Evolutionary conservation across 2,888 invertebrate species (phyloP), one percentile per base, ranked within the genome.

Genomic region (Apotomis capreana): DNA sequence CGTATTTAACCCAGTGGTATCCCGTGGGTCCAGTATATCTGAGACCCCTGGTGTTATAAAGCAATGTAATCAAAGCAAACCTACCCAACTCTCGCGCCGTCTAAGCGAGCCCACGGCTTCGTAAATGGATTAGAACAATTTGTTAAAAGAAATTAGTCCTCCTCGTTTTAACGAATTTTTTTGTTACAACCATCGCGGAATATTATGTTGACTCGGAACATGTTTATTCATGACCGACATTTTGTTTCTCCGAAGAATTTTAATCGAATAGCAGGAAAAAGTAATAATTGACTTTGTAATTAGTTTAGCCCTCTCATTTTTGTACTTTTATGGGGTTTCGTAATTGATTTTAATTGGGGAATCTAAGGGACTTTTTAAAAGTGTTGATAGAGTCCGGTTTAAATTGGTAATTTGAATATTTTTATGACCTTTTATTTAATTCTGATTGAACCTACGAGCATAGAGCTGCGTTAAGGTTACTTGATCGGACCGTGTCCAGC

Each of bases 41-140:
- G 26, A 26, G 26, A 26, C 26, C 26, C 26, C 26, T 26, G 13
- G 13, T 44, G 36, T 37, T 9, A 54, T 13, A 52, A 57, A 61
- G 68, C 72, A 72, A 59, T 72, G 72, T 59, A 72, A 36, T 37
- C n/a, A 51, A 58, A 54, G 8, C 8, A 46, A 36, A 46, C 37
- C 55, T 15, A 49, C 46, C 15, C 54, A 54, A 54, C 54, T 57
- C 36, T 44, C 68, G 46, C 63, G 54, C 63, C 67, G n/a, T 52
- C 79, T 83, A 84, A 85, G 85, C 86, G 80, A 78, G 79, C 60
- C 70, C 70, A 52, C 82, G 80, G 80, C 83, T 81, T 76, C 77
- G 80, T 84, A 85, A 87, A 86, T 87, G 85, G 85, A 87, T 87
- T 87, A 86, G 81, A 82, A 83, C 84, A 84, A 84, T 85, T 87